Evolutionary conservation across 2,888 invertebrate genomes (phyloP), one percentile per base, ranked within the genome.

Genomic region (Pocota personata): DNA sequence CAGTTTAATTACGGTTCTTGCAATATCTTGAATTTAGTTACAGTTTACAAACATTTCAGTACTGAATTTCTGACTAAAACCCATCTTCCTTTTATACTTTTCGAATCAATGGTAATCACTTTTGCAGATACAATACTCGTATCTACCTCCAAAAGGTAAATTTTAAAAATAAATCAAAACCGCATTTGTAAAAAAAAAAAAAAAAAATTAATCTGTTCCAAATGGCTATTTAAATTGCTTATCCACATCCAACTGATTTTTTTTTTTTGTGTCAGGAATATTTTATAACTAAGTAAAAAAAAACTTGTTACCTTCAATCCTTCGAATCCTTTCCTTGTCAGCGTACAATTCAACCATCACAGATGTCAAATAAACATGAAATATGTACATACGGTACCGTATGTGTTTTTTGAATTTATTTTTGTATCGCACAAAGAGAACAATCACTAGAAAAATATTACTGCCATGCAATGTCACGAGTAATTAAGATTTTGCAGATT

Each of bases 401-500:
- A 21, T 40, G 40, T 35, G 8, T 43, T 60, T 67, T 46, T 19
- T 69, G 14, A 30, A 30, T 14, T 14, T 76, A n/a, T 55, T 50
- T 16, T 48, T 30, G 5, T 46, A 24, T 67, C n/a, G 10, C 46
- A 64, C 46, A 40, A 37, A 50, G 21, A 67, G 40, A 79, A 76
- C 69, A 84, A 71, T 75, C 75, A 80, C 58, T 66, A 64, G 80
- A 71, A 79, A 84, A 76, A 73, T 76, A 80, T 84, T 71, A 84
- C 80, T 46, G 75, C 69, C 60, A 67, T 71, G 58, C 57, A 86
- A 67, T 86, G 86, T 86, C 86, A 86, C 72, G 71, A 77, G 86
- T 86, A 82, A 86, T 86, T 86, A 86, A 86, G 86, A 86, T 86
- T 86, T 79, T 82, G 16, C 66, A 75, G 76, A 76, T 83, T 83